Base-by-base conservation (phyloP, 2,797 vertebrate species). In the Syngnathus acus region DNA sequence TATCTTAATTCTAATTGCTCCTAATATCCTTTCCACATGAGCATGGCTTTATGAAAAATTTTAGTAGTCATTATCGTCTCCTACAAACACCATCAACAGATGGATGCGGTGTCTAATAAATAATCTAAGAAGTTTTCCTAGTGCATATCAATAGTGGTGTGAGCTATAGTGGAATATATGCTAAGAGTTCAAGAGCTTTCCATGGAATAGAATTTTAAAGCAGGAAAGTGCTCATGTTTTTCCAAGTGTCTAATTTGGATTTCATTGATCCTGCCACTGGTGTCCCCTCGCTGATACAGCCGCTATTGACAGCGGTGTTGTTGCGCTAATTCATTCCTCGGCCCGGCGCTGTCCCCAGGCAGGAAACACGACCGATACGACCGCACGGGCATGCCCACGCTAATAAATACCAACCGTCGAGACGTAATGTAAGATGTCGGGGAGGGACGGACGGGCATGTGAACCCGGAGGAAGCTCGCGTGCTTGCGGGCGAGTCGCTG, bases 301-400 rank as follows among this genome's bases (percentile, higher is more conserved):
- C 65, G 70, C 32, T 87, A 90, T 90, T 86, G 89, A 89, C 88
- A 88, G 80, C 80, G 83, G 79, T 79, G 86, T 88, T 83, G 84
- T 86, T 83, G 87, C 89, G 83, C 80, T 84, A 90, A 90, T 91
- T 86, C 82, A 80, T 79, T 83, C 78, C 77, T 80, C n/a, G 38
- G 70, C 70, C 62, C 21, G 82, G 74, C 79, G 73, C 75, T 68
- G 37, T 80, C 68, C 64, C 68, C 57, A 9, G 61, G 63, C 71
- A 57, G 69, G 70, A 43, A 51, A 68, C 58, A 65, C 73, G 68
- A 83, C 70, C 74, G 77, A 82, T 73, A 68, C 10, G 50, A 9
- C 50, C 60, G 43, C 73, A 43, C 37, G 39, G 65, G 54, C 62
- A 58, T 67, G 45, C 69, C 64, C 68, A 64, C 14, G 82, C 79